These are phyloP conservation scores for Panonychus citri DNA, from an alignment of 1,140 invertebrate genomes.

Conservation along the genomic window DNA sequence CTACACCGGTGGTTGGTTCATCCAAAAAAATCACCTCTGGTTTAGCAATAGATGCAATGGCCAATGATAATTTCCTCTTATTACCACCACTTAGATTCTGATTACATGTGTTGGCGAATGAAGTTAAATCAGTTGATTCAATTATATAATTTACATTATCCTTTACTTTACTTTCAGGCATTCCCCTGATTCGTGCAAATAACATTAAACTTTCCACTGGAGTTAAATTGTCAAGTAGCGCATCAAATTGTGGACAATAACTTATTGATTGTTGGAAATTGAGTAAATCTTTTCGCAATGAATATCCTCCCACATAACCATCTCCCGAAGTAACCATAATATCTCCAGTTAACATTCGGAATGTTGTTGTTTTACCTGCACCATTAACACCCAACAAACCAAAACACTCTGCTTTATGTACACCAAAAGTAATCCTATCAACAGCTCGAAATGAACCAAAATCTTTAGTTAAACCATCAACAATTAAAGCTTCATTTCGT, in stretches of 20 bases:
- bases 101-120: background rate
- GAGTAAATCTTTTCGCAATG: slow-evolving; percentile 31
- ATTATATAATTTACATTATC: background rate
- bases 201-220: background rate
- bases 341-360: slow-evolving; percentile 22
- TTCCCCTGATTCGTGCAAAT: background rate
- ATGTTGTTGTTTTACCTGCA: slow-evolving; percentile 23
- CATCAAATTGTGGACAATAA: slow-evolving; percentile 41
- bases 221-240: slow-evolving; percentile 51
- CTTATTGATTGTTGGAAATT: slow-evolving; percentile 21
- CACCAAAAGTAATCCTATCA: slow-evolving; percentile 14
- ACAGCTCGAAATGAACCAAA: slow-evolving; percentile 13
- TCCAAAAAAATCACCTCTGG: slow-evolving; percentile 32
- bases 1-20: slow-evolving; percentile 32
- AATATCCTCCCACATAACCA: slow-evolving; percentile 13
- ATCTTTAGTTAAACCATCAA: slow-evolving; percentile 10
- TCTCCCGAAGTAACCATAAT: slow-evolving; percentile 19
- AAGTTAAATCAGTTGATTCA: background rate
- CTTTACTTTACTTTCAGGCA: background rate
- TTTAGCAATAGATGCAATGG: slow-evolving; percentile 52
- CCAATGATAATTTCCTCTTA: slow-evolving; percentile 78
- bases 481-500: slow-evolving; percentile 10
- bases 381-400: slow-evolving; percentile 26
- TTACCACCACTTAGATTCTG: slow-evolving; percentile 43
- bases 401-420: slow-evolving; percentile 26